Base-by-base conservation (phyloP, 2,888 invertebrate genomes). In the Cephus nigrinus region DNA sequence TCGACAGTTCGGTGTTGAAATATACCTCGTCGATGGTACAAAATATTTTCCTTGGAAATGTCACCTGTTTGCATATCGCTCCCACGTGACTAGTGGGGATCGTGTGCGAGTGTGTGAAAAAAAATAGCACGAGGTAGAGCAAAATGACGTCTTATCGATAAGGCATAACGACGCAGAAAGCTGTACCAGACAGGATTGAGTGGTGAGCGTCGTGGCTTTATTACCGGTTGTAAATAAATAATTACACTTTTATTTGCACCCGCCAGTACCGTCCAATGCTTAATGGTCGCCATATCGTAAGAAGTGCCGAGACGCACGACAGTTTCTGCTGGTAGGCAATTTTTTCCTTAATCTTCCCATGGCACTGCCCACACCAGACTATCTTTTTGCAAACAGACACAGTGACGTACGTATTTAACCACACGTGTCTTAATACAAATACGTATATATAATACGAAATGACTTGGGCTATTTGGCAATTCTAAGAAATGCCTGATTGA, bases 221-320 rank as follows among this genome's bases (percentile, higher is more conserved):
- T 76, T 79, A 75, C 76, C 31, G 76, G 80, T 73, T 76, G 75
- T 83, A 82, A 85, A 85, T 84, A 82, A 84, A 82, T 85, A 81
- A 85, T 84, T 80, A 80, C 78, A 35, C 36, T 75, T 76, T 80
- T 78, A 79, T 72, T 55, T 55, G 55, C 55, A 55, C 55, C 55
- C 55, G 55, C 55, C 55, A 23, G 2, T 55, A 55, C 55, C 23
- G 9, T 55, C 23, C 9, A 55, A 15, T 55, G 55, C 23, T 23
- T 55, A 55, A 55, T 55, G 55, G 55, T 23, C 9, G 55, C 55
- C 55, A 55, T 55, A 23, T 55, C 55, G 55, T 23, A 55, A 23
- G 55, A 55, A 55, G 35, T 15, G 55, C 4, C 55, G 23, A 55
- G 55, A 9, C 55, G 55, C 55, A 55, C 55, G 55, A 55, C 55